Evolutionary conservation across 2,113 vertebrate species (phyloP).

Genomic region (Heteronetta atricapilla): DNA sequence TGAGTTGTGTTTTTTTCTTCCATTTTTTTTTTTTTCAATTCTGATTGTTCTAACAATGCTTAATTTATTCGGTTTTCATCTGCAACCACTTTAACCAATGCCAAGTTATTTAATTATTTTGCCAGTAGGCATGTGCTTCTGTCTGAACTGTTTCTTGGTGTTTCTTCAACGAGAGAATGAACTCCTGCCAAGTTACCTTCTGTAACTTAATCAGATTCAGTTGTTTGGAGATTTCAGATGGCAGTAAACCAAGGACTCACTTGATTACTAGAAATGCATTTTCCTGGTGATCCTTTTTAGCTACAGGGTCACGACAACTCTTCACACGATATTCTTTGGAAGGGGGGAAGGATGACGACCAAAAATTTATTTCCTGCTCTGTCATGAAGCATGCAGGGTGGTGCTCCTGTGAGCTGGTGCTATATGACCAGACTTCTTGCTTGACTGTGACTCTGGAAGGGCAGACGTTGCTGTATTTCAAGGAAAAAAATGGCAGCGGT

Average conservation of each 20-base stretch:
- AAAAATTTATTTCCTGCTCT: neutral
- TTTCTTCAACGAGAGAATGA: conserved; percentile 35
- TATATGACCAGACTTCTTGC: accelerated
- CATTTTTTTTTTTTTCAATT: conserved; percentile 55
- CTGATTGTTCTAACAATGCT: conserved; percentile 57
- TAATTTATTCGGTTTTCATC: conserved; percentile 47
- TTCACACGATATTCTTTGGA: neutral
- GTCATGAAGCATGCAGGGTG: neutral
- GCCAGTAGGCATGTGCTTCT: conserved; percentile 34
- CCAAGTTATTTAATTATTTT: conserved; percentile 63
- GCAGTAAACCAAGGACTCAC: conserved; percentile 19
- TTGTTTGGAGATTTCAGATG: conserved; percentile 35
- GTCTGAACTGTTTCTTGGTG: conserved; percentile 33
- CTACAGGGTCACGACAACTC: neutral
- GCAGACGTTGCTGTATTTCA: neutral
- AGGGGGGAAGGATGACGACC: neutral
- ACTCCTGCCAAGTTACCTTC: conserved; percentile 56
- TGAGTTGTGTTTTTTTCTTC: conserved; percentile 74
- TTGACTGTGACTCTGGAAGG: neutral
- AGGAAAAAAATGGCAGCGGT: neutral
- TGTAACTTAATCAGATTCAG: conserved; percentile 53
- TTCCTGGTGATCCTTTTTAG: neutral
- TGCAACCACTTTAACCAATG: conserved; percentile 58
- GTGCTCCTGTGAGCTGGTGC: neutral
- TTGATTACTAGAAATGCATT: neutral